These are phyloP conservation scores for Drosophila sturtevanti DNA, from an alignment of 1,140 invertebrate species.

Conservation along the genomic window DNA sequence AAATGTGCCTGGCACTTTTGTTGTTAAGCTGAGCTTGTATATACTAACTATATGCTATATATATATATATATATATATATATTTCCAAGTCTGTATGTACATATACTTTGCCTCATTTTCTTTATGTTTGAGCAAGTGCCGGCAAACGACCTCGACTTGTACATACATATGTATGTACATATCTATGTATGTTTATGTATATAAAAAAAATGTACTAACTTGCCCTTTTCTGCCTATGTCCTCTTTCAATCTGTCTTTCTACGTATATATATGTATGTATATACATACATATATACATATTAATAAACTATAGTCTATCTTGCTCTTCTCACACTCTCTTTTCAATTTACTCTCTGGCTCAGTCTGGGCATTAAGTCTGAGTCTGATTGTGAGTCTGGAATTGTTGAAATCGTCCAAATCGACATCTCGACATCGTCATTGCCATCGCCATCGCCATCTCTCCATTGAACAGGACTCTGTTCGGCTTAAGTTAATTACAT, in stretches of 20 bases:
- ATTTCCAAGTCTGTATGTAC: constrained; percentile 4
- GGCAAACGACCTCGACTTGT: constrained; percentile 69
- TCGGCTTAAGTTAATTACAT: constrained; percentile 79
- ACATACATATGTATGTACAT: constrained; percentile 31
- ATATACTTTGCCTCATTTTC: constrained; percentile 30
- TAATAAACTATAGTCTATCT: background rate
- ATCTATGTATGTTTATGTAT: too few species aligned
- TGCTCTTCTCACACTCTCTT: constrained; percentile 1
- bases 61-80: background rate
- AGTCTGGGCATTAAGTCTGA: background rate
- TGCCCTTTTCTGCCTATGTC: background rate
- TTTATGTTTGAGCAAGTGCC: constrained; percentile 59
- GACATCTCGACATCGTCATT: constrained; percentile 36
- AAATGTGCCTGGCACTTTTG: constrained; percentile 56
- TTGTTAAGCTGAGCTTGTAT: constrained; percentile 47
- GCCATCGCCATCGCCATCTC: constrained; percentile 6
- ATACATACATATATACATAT: too few species aligned
- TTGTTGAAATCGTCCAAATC: background rate
- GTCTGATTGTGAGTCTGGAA: constrained; percentile 6
- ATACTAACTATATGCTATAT: constrained; percentile 12
- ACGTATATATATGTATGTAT: background rate
- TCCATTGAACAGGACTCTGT: background rate
- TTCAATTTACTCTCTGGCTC: background rate
- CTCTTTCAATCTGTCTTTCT: constrained; percentile 6
- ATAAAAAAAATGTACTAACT: constrained; percentile 1